These are phyloP conservation scores for Aporophyla nigra DNA, from an alignment of 2,888 invertebrate species.

Conservation along the genomic window DNA sequence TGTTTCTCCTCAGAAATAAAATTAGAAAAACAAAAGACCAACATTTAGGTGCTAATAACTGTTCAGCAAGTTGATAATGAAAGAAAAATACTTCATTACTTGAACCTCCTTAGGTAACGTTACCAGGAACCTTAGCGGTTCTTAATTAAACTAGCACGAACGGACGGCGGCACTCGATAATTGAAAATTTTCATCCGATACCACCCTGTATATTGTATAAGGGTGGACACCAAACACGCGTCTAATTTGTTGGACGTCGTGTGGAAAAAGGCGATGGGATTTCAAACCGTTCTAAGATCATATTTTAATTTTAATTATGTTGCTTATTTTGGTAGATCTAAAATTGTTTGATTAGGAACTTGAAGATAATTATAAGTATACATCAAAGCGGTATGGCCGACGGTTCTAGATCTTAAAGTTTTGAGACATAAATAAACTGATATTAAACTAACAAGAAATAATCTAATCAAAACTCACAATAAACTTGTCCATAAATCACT, in stretches of 20 bases:
- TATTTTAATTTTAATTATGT: no score
- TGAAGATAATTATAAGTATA: neutral
- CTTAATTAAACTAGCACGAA: conserved; percentile 54
- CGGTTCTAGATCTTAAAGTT: neutral
- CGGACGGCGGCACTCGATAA: conserved; percentile 44
- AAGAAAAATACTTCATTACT: conserved; percentile 44
- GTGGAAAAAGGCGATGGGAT: neutral
- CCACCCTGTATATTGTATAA: conserved; percentile 16
- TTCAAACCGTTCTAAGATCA: neutral
- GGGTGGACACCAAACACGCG: conserved; percentile 18
- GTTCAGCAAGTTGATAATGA: conserved; percentile 17
- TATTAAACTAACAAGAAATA: neutral
- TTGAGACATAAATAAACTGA: no score
- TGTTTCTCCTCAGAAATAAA: neutral
- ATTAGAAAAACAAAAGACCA: conserved; percentile 7
- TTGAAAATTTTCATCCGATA: conserved; percentile 65
- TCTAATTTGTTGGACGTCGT: conserved; percentile 39
- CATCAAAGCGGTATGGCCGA: neutral
- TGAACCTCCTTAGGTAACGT: conserved; percentile 26
- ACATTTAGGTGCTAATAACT: neutral
- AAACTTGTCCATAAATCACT: conserved; percentile 9
- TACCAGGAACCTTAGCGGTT: conserved; percentile 19
- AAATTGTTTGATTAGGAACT: neutral
- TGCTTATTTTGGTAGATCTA: neutral
- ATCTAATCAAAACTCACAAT: neutral